phyloP scores from a whole-genome alignment of 2,797 vertebrate species.

The Antennarius maculatus region DNA sequence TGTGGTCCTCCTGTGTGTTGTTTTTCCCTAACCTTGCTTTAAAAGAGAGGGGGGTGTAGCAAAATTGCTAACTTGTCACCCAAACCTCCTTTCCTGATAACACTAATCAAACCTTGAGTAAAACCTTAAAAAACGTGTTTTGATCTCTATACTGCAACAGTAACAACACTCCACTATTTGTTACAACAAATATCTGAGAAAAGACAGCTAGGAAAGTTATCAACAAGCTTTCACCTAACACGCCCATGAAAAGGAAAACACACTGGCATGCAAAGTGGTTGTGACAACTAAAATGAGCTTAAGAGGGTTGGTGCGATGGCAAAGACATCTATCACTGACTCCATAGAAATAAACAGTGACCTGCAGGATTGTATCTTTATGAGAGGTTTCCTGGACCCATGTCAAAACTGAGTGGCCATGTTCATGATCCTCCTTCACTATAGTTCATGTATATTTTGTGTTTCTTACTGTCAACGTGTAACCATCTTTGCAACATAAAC shows the following conservation, averaged over 20 bases:
- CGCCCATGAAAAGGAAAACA: conserved; percentile 36
- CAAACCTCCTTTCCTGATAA: conserved; percentile 10
- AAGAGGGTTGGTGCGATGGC: conserved; percentile 7
- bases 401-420: conserved; percentile 36
- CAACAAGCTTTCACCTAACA: conserved; percentile 26
- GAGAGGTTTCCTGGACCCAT: conserved; percentile 46
- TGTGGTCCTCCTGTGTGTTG: conserved; percentile 56
- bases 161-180: conserved; percentile 10
- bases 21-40: conserved; percentile 31
- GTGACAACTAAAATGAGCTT: conserved; percentile 3
- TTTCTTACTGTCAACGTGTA: conserved; percentile 6
- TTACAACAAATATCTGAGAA: conserved; percentile 3
- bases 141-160: background rate
- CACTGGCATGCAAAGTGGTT: conserved; percentile 31
- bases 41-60: conserved; percentile 28
- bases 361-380: conserved; percentile 33
- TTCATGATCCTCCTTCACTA: conserved; percentile 24
- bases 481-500: background rate
- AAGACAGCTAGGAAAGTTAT: conserved; percentile 11
- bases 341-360: conserved; percentile 17
- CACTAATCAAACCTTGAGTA: conserved; percentile 1
- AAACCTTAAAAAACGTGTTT: background rate
- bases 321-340: conserved; percentile 15
- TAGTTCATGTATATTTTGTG: conserved; percentile 11
- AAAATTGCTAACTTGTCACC: conserved; percentile 9